A percentile compares a stretch with the other conserved stretches of the same genome.
Conservation (phyloP, 2,797 vertebrate species). For the Benthosema pterotum region DNA sequence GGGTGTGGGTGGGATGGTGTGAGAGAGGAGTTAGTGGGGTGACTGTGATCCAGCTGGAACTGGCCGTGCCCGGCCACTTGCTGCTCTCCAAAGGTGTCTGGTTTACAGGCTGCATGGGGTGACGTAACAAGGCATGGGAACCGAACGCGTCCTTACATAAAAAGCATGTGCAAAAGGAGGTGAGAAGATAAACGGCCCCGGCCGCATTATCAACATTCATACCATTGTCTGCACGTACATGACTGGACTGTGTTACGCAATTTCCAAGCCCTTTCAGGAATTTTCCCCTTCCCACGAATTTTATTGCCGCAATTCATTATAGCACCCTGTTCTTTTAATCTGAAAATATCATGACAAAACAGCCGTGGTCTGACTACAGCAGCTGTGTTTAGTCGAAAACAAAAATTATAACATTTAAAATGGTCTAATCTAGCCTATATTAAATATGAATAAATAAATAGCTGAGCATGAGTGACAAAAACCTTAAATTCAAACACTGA, state of each 20-base stretch:
- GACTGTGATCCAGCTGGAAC: slow-evolving; percentile 57
- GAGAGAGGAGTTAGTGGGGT: background rate
- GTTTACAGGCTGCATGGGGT: slow-evolving; percentile 39
- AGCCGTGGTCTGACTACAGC: too few relatives aligned
- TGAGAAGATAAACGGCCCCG: slow-evolving; percentile 23
- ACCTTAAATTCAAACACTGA: too few relatives aligned
- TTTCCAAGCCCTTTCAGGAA: background rate
- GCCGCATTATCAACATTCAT: background rate
- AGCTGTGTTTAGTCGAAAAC: background rate
- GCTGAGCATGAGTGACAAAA: too few relatives aligned
- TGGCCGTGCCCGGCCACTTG: slow-evolving; percentile 39
- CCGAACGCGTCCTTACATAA: slow-evolving; percentile 24
- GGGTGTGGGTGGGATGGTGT: background rate
- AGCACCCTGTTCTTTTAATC: too few relatives aligned
- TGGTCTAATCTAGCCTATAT: too few relatives aligned
- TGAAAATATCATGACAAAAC: too few relatives aligned
- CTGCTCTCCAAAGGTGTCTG: slow-evolving; percentile 48
- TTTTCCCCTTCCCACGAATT: background rate
- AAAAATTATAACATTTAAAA: too few relatives aligned
- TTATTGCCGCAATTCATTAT: background rate
- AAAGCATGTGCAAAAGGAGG: slow-evolving; percentile 26
- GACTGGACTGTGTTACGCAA: slow-evolving; percentile 1
- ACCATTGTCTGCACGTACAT: background rate
- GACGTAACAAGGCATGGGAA: slow-evolving; percentile 43
- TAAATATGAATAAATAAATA: too few relatives aligned